Percentiles rank a stretch among this genome's conserved stretches.
Conservation (phyloP, 2,113 vertebrate genomes). For the Thamnaconus septentrionalis region DNA sequence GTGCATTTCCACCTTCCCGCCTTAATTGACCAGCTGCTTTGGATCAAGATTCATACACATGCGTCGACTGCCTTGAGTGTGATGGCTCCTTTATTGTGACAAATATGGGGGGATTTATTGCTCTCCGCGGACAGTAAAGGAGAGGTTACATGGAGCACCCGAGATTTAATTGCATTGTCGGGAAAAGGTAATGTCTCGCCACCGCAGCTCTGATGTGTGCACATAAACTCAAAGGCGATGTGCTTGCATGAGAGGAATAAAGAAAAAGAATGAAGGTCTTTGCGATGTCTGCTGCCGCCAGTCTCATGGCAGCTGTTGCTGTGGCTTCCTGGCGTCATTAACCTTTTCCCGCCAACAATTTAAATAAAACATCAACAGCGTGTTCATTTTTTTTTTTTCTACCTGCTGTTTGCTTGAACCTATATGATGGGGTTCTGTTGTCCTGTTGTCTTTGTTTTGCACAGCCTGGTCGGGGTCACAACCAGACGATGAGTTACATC, state of each 20-base stretch:
- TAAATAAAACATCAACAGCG: no score
- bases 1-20: slow-evolving; percentile 53
- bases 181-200: slow-evolving; percentile 57
- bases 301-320: not conserved
- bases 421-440: no score
- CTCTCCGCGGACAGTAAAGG: slow-evolving; percentile 74
- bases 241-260: not conserved
- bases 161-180: slow-evolving; percentile 76
- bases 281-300: not conserved
- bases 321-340: no score
- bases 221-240: slow-evolving; percentile 29
- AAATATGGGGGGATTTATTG: slow-evolving; percentile 74
- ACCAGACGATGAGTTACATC: no score
- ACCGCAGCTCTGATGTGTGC: slow-evolving; percentile 45
- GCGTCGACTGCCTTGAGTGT: slow-evolving; percentile 59
- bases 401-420: no score
- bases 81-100: slow-evolving; percentile 73
- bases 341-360: no score
- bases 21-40: slow-evolving; percentile 77
- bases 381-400: no score
- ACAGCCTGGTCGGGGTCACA: no score
- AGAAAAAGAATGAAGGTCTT: no score
- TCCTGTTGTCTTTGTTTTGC: no score
- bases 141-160: slow-evolving; percentile 69
- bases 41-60: slow-evolving; percentile 63